These are phyloP conservation scores for Andrena dorsata DNA, from an alignment of 2,888 invertebrate species.

Conservation along the genomic window DNA sequence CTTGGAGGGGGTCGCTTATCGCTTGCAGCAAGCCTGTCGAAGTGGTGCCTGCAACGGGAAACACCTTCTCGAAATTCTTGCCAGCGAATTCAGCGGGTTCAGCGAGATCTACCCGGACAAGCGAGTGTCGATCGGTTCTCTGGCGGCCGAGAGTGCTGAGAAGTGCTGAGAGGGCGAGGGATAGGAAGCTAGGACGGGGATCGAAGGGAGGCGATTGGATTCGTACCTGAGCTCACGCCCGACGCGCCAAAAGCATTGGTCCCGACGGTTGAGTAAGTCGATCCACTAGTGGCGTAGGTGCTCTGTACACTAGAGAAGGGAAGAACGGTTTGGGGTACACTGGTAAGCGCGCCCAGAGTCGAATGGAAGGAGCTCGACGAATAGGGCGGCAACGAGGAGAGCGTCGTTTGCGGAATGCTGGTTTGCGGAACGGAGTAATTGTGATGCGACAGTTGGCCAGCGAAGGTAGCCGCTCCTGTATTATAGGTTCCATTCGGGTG, in stretches of 20 bases:
- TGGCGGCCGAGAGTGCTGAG: neutral
- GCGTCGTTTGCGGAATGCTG: conserved; percentile 78
- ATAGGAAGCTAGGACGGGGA: neutral
- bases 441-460: conserved; percentile 79
- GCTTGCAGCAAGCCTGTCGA: conserved; percentile 82
- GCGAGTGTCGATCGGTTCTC: neutral
- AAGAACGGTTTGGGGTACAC: conserved; percentile 82
- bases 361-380: conserved; percentile 81
- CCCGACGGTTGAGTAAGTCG: conserved; percentile 83
- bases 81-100: neutral
- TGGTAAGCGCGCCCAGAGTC: conserved; percentile 79
- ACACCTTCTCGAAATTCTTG: neutral
- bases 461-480: conserved; percentile 78
- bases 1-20: conserved; percentile 82
- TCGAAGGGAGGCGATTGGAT: conserved; percentile 3
- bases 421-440: conserved; percentile 80
- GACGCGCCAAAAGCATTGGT: conserved; percentile 83
- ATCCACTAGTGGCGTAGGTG: conserved; percentile 80
- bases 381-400: conserved; percentile 80
- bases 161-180: neutral
- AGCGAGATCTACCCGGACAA: neutral
- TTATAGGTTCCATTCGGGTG: conserved; percentile 82
- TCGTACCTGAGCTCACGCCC: conserved; percentile 79
- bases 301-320: conserved; percentile 82
- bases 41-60: conserved; percentile 73